phyloP scores from a whole-genome alignment of 2,888 invertebrate genomes.

The Zygothrica quintamaculata region DNA sequence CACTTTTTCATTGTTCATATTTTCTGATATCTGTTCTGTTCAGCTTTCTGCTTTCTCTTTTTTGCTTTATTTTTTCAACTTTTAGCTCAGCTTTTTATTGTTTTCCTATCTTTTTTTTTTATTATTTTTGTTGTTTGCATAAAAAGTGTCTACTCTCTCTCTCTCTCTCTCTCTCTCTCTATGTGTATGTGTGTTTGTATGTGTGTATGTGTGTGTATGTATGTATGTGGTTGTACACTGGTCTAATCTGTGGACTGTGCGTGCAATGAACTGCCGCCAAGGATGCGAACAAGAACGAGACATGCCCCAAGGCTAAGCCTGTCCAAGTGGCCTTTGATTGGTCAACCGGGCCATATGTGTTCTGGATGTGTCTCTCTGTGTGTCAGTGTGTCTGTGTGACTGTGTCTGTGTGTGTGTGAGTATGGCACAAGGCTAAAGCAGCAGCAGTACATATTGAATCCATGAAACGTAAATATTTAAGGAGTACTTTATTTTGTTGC shows the following conservation, averaged over 20 bases:
- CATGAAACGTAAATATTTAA: conserved; percentile 73
- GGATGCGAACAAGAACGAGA: conserved; percentile 5
- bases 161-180: too few relatives aligned
- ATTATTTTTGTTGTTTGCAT: conserved; percentile 37
- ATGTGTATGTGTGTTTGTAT: too few relatives aligned
- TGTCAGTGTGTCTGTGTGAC: conserved; percentile 19
- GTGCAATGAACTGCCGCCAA: conserved; percentile 47
- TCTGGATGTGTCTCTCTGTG: conserved; percentile 3
- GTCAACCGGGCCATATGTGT: conserved; percentile 30
- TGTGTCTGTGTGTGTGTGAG: conserved; percentile 22
- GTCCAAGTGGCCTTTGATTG: conserved; percentile 47
- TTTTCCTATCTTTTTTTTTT: conserved; percentile 7
- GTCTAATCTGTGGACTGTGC: conserved; percentile 70
- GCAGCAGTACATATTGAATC: conserved; percentile 64
- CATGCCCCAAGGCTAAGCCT: conserved; percentile 31
- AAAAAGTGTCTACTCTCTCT: too few relatives aligned
- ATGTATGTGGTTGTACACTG: conserved; percentile 36
- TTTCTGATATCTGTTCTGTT: conserved; percentile 35
- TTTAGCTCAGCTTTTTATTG: conserved; percentile 7
- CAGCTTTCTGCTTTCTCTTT: too few relatives aligned
- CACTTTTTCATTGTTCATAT: conserved; percentile 13
- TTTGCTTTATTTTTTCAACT: conserved; percentile 9
- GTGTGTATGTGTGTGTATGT: conserved; percentile 11
- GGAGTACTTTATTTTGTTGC: conserved; percentile 71
- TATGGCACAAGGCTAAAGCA: conserved; percentile 20